A percentile compares a stretch with the other conserved stretches of the same genome.
Evolutionary conservation across 2,113 vertebrate genomes (phyloP).

Genomic region (Trichechus manatus): DNA sequence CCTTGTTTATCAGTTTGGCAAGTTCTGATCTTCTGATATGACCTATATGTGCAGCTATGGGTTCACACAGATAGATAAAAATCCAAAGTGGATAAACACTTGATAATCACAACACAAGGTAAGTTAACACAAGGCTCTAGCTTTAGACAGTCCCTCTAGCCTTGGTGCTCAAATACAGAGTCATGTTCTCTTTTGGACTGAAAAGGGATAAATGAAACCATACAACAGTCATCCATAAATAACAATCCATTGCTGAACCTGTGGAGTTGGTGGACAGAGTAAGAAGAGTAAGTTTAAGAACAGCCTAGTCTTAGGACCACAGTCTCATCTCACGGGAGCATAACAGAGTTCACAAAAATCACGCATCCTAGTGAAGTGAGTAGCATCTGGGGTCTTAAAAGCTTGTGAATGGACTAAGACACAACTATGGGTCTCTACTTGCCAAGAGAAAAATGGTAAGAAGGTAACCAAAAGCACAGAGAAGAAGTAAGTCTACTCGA

Average conservation of each 20-base stretch:
- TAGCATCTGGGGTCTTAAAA: too few species aligned
- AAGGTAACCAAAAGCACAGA: too few species aligned
- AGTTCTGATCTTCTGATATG: slow-evolving; percentile 4
- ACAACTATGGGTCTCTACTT: too few species aligned
- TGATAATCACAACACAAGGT: background rate
- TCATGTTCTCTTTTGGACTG: background rate
- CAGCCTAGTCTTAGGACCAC: background rate
- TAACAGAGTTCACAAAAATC: too few species aligned
- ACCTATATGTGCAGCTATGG: background rate
- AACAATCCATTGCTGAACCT: background rate
- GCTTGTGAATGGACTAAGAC: too few species aligned
- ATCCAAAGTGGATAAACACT: background rate
- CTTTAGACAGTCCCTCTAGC: background rate
- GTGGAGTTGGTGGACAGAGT: background rate
- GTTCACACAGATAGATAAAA: background rate
- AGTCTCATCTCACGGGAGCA: too few species aligned
- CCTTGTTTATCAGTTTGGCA: background rate
- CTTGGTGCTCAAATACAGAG: background rate
- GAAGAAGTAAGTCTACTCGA: too few species aligned
- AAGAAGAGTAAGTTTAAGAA: background rate
- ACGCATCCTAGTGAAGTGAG: too few species aligned
- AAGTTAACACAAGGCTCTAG: background rate
- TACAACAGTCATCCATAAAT: rapidly evolving
- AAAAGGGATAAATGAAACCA: background rate
- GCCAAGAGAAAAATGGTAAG: too few species aligned